A percentile compares a stretch with the other conserved stretches of the same genome.
Evolutionary conservation across 2,113 vertebrate genomes (phyloP).

Genomic region (Corvus moneduloides): DNA sequence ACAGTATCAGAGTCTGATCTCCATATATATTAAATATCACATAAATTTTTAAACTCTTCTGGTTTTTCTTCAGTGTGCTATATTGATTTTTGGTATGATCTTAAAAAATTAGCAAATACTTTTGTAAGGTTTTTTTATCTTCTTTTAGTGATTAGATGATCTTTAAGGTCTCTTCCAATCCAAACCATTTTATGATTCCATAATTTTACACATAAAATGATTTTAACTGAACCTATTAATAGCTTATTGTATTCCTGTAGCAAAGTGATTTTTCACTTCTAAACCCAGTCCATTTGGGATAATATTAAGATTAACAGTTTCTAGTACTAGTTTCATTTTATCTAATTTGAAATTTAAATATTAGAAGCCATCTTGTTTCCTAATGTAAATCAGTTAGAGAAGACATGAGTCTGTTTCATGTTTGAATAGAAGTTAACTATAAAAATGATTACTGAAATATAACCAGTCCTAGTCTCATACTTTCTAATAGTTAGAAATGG

Average conservation of each 20-base stretch:
- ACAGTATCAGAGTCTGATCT: not conserved
- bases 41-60: not conserved
- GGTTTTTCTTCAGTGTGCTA: not conserved
- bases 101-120: not conserved
- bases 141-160: not conserved
- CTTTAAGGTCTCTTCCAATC: not conserved
- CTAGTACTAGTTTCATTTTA: not conserved
- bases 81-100: not conserved
- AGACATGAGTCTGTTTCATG: not conserved
- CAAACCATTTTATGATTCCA: not conserved
- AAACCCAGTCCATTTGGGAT: not conserved
- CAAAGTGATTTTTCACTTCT: not conserved
- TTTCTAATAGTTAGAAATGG: not conserved
- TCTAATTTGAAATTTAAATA: not conserved
- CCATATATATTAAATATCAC: not conserved
- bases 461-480: not conserved
- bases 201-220: not conserved
- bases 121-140: not conserved
- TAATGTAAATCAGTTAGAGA: not conserved
- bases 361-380: not conserved
- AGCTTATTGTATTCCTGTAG: too few relatives aligned
- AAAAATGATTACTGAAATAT: not conserved
- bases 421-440: not conserved
- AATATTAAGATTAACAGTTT: not conserved
- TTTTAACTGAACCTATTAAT: not conserved